phyloP scores from a whole-genome alignment of 37 sponge, comb jelly and placozoan species.

The Geodia barretti region DNA sequence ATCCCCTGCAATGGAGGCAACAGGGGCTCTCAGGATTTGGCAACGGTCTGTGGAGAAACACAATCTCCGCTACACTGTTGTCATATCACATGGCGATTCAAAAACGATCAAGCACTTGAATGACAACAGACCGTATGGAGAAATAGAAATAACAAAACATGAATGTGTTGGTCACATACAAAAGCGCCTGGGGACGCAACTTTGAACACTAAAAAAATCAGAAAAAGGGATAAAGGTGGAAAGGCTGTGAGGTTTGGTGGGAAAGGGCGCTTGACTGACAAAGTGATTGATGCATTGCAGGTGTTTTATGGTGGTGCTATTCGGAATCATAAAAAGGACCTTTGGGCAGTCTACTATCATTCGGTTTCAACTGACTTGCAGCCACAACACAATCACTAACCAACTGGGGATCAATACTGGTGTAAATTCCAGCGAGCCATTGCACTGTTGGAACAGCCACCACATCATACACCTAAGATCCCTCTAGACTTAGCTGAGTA shows the following conservation, averaged over 20 bases:
- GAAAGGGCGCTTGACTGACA: neutral
- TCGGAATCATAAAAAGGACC: constrained; percentile 18
- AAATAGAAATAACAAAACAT: constrained; percentile 2
- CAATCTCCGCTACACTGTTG: neutral
- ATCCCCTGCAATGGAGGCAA: neutral
- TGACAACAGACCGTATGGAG: constrained; percentile 16
- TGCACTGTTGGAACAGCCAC: constrained; percentile 10
- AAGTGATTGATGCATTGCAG: neutral
- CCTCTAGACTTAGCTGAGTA: constrained; percentile 18
- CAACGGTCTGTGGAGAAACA: no score
- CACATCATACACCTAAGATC: constrained; percentile 6
- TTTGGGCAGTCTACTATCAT: constrained; percentile 45
- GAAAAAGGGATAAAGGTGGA: neutral
- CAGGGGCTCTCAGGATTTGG: no score
- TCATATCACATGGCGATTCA: constrained; percentile 32
- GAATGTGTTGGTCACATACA: constrained; percentile 33
- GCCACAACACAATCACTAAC: constrained; percentile 33
- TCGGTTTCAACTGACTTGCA: constrained; percentile 29
- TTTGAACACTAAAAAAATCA: neutral
- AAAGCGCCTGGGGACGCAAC: neutral
- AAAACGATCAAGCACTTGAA: constrained; percentile 12
- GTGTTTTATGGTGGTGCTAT: constrained; percentile 43
- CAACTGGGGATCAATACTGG: constrained; percentile 12
- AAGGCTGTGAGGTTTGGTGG: constrained; percentile 12
- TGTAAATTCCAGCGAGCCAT: constrained; percentile 41